phyloP scores from a whole-genome alignment of 2,888 invertebrate genomes.

The Drosophila cracens region DNA sequence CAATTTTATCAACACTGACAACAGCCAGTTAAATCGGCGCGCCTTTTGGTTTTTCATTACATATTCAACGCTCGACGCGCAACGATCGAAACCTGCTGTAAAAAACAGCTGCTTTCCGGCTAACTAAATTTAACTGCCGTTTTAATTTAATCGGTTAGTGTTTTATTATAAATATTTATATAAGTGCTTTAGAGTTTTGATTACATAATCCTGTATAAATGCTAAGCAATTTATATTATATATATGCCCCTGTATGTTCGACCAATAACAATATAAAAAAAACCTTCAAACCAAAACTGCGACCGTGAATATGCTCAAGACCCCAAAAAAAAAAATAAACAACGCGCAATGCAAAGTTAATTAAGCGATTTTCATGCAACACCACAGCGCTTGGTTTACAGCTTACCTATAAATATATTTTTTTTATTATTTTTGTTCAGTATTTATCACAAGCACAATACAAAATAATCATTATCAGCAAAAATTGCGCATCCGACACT shows the following conservation, averaged over 20 bases:
- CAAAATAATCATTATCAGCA: constrained; percentile 60
- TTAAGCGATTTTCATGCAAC: constrained; percentile 70
- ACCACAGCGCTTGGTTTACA: constrained; percentile 39
- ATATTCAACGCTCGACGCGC: constrained; percentile 44
- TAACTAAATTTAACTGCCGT: constrained; percentile 25
- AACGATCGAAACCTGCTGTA: constrained; percentile 26
- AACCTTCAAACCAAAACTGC: constrained; percentile 57
- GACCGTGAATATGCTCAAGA: constrained; percentile 69
- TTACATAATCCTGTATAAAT: background rate
- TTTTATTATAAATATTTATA: background rate
- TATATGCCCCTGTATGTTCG: constrained; percentile 12
- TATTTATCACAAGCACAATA: constrained; percentile 34
- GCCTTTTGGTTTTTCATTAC: constrained; percentile 43
- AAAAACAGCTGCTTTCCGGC: constrained; percentile 1
- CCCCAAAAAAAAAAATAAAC: constrained; percentile 32
- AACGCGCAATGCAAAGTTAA: constrained; percentile 65
- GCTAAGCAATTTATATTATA: constrained; percentile 3
- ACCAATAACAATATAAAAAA: constrained; percentile 39
- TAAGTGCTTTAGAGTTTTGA: background rate
- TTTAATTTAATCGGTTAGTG: constrained; percentile 59
- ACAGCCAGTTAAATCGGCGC: constrained; percentile 44
- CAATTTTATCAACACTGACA: constrained; percentile 28
- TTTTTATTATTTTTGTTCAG: constrained; percentile 2
- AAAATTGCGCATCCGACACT: constrained; percentile 63
- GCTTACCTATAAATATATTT: constrained; percentile 17